These are phyloP conservation scores for Eucera pruinosa DNA, from an alignment of 2,888 invertebrate species.

Conservation along the genomic window DNA sequence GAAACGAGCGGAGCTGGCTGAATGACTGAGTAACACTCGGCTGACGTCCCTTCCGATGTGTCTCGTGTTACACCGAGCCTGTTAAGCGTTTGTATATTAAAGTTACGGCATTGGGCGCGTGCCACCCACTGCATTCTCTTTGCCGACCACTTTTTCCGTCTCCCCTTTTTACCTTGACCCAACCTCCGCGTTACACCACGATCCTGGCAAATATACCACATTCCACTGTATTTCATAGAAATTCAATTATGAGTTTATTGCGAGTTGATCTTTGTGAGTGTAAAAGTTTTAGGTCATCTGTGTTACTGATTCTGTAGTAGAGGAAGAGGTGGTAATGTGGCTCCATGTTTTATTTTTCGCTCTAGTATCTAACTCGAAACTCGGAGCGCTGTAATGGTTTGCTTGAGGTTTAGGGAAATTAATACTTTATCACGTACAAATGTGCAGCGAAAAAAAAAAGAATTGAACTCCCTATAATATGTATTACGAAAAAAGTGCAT, in stretches of 20 bases:
- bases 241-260: neutral
- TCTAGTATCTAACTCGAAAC: too few species aligned
- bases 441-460: too few species aligned
- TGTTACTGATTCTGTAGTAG: too few species aligned
- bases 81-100: constrained; percentile 82
- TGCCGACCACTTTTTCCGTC: constrained; percentile 51
- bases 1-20: constrained; percentile 70
- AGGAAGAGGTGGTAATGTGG: too few species aligned
- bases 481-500: too few species aligned
- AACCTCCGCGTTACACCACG: neutral
- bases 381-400: too few species aligned
- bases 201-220: neutral
- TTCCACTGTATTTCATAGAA: neutral
- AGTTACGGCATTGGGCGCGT: constrained; percentile 83
- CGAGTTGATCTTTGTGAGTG: too few species aligned
- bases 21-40: constrained; percentile 82
- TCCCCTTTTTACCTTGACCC: constrained; percentile 52
- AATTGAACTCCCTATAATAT: too few species aligned
- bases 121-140: constrained; percentile 78
- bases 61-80: constrained; percentile 81
- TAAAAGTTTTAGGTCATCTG: too few species aligned
- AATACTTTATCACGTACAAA: too few species aligned
- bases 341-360: too few species aligned
- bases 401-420: too few species aligned
- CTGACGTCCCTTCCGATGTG: constrained; percentile 83